Base-by-base conservation (phyloP, 1,140 invertebrate species). In the Melipona quadrifasciata region DNA sequence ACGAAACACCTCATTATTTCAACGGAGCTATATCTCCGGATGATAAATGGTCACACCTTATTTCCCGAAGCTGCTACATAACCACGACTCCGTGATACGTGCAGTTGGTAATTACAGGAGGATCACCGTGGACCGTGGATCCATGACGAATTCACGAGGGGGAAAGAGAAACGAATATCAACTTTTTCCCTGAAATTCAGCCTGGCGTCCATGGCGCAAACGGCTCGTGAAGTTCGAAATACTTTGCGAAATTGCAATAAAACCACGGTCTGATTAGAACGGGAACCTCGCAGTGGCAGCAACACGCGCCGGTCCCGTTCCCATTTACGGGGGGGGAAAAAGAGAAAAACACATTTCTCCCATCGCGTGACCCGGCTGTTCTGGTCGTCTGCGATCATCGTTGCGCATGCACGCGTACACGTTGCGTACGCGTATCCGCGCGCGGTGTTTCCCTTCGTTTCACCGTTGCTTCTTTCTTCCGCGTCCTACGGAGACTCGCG, bases 221-320 rank as follows among this genome's bases (percentile, higher is more conserved):
- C 79, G 55, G 8, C 58, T 34, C 61, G 71, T 68, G 34, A 82
- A 82, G 51, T 77, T 82, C 53, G 51, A 82, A 76, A 53, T 77
- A 53, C 61, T 17, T 21, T 19, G 57, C 65, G n/a, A 83, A 55
- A 74, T 47, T 83, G 86, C 82, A 85, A 88, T 88, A 84, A 82
- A 88, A 88, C 78, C 87, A 74, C 87, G 87, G 86, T 88, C 82
- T 88, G 87, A 88, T 88, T 88, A 85, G 82, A 76, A 85, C 79
- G 67, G 77, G 80, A 81, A 72, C 70, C 72, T 47, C 47, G 73
- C 78, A 64, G 85, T 80, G 78, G 65, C 80, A 58, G 80, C 79
- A 87, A 86, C 81, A 84, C 85, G 77, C 47, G 77, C 47, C 77
- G 61, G 55, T 84, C 53, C 72, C 76, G 82, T 85, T 86, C 80